Evolutionary conservation across 2,797 vertebrate species (phyloP).

Genomic region (Coilia nasus): DNA sequence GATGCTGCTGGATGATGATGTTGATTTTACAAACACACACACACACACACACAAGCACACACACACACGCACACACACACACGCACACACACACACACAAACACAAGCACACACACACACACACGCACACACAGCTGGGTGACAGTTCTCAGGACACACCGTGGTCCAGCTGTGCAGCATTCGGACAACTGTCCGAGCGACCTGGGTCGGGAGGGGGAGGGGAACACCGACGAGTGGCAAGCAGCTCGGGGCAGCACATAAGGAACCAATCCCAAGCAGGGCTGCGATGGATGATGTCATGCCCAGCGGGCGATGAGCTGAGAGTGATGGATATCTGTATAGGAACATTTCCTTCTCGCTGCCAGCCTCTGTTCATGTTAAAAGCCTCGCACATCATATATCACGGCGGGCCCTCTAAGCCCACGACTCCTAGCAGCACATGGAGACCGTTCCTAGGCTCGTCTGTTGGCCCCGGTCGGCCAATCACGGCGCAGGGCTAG

Average conservation of each 20-base stretch:
- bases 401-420: slow-evolving; percentile 61
- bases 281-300: slow-evolving; percentile 64
- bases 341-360: slow-evolving; percentile 75
- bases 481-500: slow-evolving; percentile 25
- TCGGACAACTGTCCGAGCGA: not conserved
- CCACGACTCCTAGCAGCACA: slow-evolving; percentile 39
- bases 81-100: not conserved
- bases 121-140: not conserved
- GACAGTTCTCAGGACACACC: slow-evolving; percentile 19
- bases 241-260: slow-evolving; percentile 56
- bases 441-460: slow-evolving; percentile 28
- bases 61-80: not conserved
- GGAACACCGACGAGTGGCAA: not conserved
- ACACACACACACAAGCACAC: not conserved
- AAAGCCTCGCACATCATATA: slow-evolving; percentile 73
- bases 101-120: not conserved
- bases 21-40: not conserved
- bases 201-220: not conserved
- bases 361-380: slow-evolving; percentile 74
- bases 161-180: not conserved
- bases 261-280: slow-evolving; percentile 68
- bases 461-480: slow-evolving; percentile 24
- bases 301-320: slow-evolving; percentile 73
- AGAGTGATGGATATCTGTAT: slow-evolving; percentile 80
- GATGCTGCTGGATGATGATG: not conserved